A percentile compares a stretch with the other conserved stretches of the same genome.
phyloP scores from a whole-genome alignment of 2,797 vertebrate species.

The Xiphophorus birchmanni region DNA sequence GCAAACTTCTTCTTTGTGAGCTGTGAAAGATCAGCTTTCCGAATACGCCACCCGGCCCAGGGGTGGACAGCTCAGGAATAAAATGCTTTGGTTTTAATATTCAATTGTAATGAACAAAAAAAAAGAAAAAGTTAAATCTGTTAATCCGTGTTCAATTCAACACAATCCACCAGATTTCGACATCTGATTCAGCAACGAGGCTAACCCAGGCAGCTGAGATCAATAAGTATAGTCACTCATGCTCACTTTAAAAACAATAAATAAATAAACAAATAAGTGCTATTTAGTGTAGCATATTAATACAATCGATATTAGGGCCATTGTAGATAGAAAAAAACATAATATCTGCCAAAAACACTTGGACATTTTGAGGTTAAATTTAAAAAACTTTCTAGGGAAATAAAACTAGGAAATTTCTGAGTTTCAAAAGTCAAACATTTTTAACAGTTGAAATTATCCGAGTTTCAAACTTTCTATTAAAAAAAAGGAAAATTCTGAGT shows the following conservation, averaged over 20 bases:
- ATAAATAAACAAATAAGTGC: too few relatives aligned
- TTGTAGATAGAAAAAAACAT: too few relatives aligned
- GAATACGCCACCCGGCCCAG: background rate
- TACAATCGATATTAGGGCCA: too few relatives aligned
- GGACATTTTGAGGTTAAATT: too few relatives aligned
- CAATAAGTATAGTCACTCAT: background rate
- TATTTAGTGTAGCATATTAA: background rate
- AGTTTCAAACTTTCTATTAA: too few relatives aligned
- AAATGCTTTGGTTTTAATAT: background rate
- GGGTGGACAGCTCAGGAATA: background rate
- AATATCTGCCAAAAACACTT: too few relatives aligned
- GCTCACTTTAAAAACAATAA: background rate
- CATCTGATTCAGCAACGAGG: background rate
- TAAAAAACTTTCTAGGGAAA: too few relatives aligned
- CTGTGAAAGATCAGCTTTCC: background rate
- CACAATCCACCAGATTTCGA: background rate
- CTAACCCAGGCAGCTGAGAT: background rate
- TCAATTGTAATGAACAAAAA: background rate
- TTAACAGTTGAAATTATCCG: too few relatives aligned
- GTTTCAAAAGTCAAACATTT: too few relatives aligned
- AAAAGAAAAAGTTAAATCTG: background rate
- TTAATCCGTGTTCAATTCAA: background rate
- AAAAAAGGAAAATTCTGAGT: too few relatives aligned
- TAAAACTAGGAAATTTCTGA: too few relatives aligned
- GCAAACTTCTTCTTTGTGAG: background rate